Evolutionary conservation across 2,888 invertebrate genomes (phyloP).

Genomic region (Rhamphomyia laevipes): DNA sequence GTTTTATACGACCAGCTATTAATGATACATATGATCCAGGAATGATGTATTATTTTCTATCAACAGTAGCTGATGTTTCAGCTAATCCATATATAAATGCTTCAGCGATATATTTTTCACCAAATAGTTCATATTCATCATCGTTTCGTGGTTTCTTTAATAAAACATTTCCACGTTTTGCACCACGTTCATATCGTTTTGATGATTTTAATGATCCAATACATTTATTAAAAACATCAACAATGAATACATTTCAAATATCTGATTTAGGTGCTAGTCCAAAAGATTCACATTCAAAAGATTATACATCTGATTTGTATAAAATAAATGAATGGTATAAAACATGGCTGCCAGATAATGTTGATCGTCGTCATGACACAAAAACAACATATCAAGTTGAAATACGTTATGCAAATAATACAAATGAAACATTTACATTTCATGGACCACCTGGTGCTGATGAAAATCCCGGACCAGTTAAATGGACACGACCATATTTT

Average conservation of each 20-base stretch:
- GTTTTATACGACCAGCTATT: constrained; percentile 79
- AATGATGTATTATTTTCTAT: constrained; percentile 95
- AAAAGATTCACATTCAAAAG: constrained; percentile 63
- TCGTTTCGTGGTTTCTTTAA: constrained; percentile 94
- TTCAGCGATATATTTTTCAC: constrained; percentile 86
- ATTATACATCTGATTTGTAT: constrained; percentile 85
- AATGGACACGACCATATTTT: constrained; percentile 90
- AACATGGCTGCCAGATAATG: constrained; percentile 81
- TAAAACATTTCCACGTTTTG: constrained; percentile 87
- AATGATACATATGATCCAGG: constrained; percentile 93
- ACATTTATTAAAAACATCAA: constrained; percentile 88
- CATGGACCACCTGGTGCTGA: constrained; percentile 87
- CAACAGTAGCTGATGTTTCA: constrained; percentile 89
- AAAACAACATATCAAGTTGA: constrained; percentile 90
- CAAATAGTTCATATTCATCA: constrained; percentile 87
- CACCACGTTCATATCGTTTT: constrained; percentile 79
- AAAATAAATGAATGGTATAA: constrained; percentile 91
- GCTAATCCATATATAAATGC: constrained; percentile 86
- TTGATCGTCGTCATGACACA: constrained; percentile 71
- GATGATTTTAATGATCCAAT: constrained; percentile 96
- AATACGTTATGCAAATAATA: constrained; percentile 86
- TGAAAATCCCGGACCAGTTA: constrained; percentile 83
- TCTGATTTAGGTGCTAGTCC: constrained; percentile 78
- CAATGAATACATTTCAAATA: constrained; percentile 80
- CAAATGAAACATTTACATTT: constrained; percentile 92